Conservation (phyloP, 2,888 invertebrate genomes). For the Therioaphis trifolii region DNA sequence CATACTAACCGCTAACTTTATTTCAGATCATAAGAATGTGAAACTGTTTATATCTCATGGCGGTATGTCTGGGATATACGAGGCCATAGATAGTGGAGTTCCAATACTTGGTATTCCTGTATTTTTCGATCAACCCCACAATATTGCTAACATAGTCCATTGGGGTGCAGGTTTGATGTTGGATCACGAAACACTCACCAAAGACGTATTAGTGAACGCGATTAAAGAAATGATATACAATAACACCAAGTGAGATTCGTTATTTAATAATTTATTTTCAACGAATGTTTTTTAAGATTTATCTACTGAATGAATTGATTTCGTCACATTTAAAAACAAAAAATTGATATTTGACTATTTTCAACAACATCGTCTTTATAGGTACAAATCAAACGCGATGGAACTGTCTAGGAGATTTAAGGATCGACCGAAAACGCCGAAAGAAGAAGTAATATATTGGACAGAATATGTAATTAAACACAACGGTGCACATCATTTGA, state of each 20-base stretch:
- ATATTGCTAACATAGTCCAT: slow-evolving; percentile 46
- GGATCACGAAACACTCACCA: slow-evolving; percentile 44
- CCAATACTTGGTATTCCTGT: slow-evolving; percentile 51
- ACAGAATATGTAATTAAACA: slow-evolving; percentile 55
- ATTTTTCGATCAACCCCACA: slow-evolving; percentile 49
- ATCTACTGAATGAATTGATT: too few species aligned
- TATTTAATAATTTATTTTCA: too few species aligned
- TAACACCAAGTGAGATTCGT: slow-evolving; percentile 10
- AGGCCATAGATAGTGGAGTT: slow-evolving; percentile 48
- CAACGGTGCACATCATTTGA: slow-evolving; percentile 57
- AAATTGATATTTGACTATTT: neutral
- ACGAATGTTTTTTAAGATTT: too few species aligned
- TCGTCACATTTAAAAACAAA: too few species aligned
- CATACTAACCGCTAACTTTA: neutral
- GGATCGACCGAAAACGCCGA: slow-evolving; percentile 29
- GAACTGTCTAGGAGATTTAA: slow-evolving; percentile 43
- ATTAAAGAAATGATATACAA: slow-evolving; percentile 32
- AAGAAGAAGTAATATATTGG: slow-evolving; percentile 55
- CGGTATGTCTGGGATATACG: slow-evolving; percentile 51
- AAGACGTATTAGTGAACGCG: slow-evolving; percentile 36
- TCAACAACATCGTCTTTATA: neutral
- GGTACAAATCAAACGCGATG: slow-evolving; percentile 24
- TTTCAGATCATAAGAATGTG: slow-evolving; percentile 46
- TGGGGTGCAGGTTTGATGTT: slow-evolving; percentile 51
- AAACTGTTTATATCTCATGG: slow-evolving; percentile 55